Evolutionary conservation across 1,140 invertebrate species (phyloP).

Genomic region (Hypothenemus hampei): DNA sequence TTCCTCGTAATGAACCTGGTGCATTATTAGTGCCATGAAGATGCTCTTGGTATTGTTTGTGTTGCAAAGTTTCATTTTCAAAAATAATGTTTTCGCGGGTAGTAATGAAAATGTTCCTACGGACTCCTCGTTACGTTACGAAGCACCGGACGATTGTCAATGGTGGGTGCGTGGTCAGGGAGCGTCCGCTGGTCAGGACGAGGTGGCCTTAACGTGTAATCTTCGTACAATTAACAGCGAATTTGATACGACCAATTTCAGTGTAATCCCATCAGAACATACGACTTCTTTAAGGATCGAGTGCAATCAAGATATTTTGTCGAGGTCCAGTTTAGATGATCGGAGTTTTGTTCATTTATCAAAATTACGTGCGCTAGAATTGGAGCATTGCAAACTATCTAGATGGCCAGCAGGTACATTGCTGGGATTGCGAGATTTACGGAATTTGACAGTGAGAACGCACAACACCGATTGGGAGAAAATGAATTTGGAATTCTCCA

Average conservation of each 20-base stretch:
- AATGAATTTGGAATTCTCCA: conserved; percentile 71
- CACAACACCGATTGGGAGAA: conserved; percentile 72
- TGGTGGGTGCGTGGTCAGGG: conserved; percentile 59
- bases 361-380: conserved; percentile 68
- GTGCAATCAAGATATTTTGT: conserved; percentile 70
- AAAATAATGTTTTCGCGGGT: no score
- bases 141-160: conserved; percentile 77
- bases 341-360: conserved; percentile 74
- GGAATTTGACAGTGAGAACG: conserved; percentile 76
- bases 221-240: conserved; percentile 75
- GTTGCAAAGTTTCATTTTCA: no score
- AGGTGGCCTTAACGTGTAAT: conserved; percentile 73
- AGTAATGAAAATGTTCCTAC: no score
- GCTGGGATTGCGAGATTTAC: conserved; percentile 65
- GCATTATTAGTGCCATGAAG: no score
- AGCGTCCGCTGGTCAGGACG: conserved; percentile 51
- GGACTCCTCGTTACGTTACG: conserved; percentile 58
- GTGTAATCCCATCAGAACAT: conserved; percentile 76
- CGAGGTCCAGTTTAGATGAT: conserved; percentile 66
- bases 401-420: conserved; percentile 70
- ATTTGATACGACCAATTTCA: conserved; percentile 82
- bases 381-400: conserved; percentile 81
- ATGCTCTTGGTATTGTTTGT: no score
- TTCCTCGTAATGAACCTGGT: no score
- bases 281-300: conserved; percentile 72